phyloP scores from a whole-genome alignment of 2,113 vertebrate species.

The Numida meleagris region DNA sequence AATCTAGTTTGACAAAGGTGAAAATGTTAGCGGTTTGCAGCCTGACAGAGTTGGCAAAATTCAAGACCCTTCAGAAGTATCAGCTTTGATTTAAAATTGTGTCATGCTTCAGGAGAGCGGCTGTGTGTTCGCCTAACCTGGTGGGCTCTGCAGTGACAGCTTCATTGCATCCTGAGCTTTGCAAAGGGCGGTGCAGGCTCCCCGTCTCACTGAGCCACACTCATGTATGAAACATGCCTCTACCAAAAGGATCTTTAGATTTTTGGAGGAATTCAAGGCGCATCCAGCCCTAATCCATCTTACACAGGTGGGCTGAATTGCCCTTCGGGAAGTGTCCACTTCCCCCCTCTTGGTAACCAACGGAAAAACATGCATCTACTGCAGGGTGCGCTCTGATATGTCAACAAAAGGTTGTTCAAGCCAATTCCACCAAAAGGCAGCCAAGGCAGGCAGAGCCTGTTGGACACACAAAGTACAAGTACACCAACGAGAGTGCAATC shows the following conservation, averaged over 20 bases:
- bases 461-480: neutral
- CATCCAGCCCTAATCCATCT: neutral
- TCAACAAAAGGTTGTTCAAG: neutral
- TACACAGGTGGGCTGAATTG: accelerated
- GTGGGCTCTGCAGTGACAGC: neutral
- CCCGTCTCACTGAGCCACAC: neutral
- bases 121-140: neutral
- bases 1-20: conserved; percentile 35
- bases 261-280: neutral
- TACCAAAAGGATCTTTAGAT: neutral
- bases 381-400: neutral
- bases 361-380: neutral
- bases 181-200: neutral
- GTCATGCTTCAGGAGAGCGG: conserved; percentile 2
- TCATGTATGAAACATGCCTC: neutral
- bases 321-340: neutral
- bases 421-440: neutral
- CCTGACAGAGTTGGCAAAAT: neutral
- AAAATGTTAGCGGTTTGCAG: conserved; percentile 24
- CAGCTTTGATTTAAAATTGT: conserved; percentile 32
- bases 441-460: neutral
- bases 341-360: neutral
- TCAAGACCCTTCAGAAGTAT: neutral
- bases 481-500: neutral
- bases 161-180: neutral